Conservation (phyloP, 2,113 vertebrate genomes). For the Poicephalus gulielmi region DNA sequence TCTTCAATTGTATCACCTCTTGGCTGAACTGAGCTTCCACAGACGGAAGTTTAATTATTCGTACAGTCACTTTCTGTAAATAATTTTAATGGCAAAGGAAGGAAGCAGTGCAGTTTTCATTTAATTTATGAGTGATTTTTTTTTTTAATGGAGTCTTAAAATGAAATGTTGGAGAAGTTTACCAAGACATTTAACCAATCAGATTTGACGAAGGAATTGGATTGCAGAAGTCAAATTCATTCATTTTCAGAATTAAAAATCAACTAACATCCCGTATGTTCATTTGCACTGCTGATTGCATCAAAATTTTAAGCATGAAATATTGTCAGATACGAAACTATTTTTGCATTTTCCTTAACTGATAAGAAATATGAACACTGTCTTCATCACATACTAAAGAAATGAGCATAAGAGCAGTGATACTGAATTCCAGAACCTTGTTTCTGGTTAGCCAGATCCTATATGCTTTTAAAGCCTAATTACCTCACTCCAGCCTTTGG, state of each 20-base stretch:
- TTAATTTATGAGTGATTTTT: neutral
- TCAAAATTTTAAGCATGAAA: neutral
- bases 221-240: neutral
- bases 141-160: neutral
- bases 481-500: neutral
- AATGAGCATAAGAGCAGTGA: neutral
- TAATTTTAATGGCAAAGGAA: neutral
- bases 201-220: neutral
- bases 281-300: neutral
- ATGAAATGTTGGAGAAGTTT: neutral
- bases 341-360: neutral
- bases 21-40: neutral
- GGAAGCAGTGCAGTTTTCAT: neutral
- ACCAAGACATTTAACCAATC: neutral
- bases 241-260: neutral
- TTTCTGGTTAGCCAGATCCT: neutral
- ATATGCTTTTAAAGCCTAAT: neutral
- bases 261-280: neutral
- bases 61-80: neutral
- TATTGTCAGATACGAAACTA: neutral
- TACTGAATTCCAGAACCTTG: neutral
- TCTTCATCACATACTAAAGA: neutral
- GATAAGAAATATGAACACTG: neutral
- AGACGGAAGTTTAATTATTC: neutral
- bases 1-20: neutral